These are phyloP conservation scores for Luscinia megarhynchos DNA, from an alignment of 2,797 vertebrate species.

Conservation along the genomic window DNA sequence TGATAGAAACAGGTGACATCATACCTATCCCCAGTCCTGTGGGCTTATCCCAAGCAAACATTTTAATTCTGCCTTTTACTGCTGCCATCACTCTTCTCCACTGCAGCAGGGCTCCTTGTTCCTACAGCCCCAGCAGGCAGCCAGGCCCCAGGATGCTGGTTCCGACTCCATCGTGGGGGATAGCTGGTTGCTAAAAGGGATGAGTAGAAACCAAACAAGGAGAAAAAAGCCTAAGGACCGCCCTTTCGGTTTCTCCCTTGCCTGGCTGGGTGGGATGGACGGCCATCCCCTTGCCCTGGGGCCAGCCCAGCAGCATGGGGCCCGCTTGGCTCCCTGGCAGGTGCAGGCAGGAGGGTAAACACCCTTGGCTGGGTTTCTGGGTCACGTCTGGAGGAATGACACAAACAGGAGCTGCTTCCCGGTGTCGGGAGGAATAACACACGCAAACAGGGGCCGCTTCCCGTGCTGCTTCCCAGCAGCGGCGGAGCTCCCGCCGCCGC, in stretches of 20 bases:
- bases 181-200: neutral
- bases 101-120: neutral
- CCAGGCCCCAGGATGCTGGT: neutral
- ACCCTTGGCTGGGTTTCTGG: neutral
- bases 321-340: neutral
- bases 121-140: neutral
- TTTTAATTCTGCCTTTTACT: neutral
- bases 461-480: neutral
- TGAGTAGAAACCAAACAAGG: neutral
- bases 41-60: neutral
- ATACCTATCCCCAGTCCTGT: neutral
- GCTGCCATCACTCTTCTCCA: neutral
- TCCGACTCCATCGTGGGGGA: fast-evolving
- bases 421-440: neutral
- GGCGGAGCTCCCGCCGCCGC: neutral
- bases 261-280: neutral
- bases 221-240: neutral
- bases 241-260: neutral
- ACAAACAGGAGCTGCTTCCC: neutral
- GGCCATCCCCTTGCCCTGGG: neutral
- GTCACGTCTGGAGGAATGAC: neutral
- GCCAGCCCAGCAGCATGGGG: neutral
- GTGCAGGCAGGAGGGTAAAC: neutral
- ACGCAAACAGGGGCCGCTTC: neutral
- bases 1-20: neutral